Evolutionary conservation across 2,113 vertebrate species (phyloP), one percentile per base, ranked within the genome.

Genomic region (Daboia siamensis): DNA sequence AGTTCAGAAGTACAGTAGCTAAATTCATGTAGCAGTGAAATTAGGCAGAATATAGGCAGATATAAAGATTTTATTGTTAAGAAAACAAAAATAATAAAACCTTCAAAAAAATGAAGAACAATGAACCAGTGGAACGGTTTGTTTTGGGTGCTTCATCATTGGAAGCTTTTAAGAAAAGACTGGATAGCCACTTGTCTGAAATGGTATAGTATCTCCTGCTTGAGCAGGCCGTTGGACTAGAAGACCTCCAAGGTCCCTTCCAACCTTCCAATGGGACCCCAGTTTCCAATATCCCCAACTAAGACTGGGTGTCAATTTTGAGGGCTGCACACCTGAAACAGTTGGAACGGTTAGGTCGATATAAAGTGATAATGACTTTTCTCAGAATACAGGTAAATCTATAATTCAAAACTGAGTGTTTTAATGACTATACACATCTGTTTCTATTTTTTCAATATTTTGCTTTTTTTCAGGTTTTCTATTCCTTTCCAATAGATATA

Each of bases 401-500:
- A 52, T 94, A 95, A 92, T 92, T 89, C 52, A 85, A 54, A 94
- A 39, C 4, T 48, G 56, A 85, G 80, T 86, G 87, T 94, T 90
- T 94, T 94, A 91, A 95, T 95, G 90, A 90, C 0, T 95, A 29
- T 23, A 86, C 89, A 94, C 89, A 88, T 87, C 8, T 93, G 92
- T 90, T 93, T 87, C 69, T 90, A 84, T 69, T 39, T 90, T 96
- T 95, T 94, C 92, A 91, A 51, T 95, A 91, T 64, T 93, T 33
- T 74, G n/a, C 55, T 87, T 95, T 88, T 89, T 90, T 0, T 51
- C 39, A 84, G 44, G n/a, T 52, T 59, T 33, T 87, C 21, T 5
- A 86, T 90, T 95, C 23, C 91, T 87, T 21, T 89, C 74, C 85
- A 55, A 85, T 51, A 44, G 13, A 0, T 85, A 88, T 0, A 94